Evolutionary conservation across 1,140 invertebrate species (phyloP).

Genomic region (Campoletis sonorensis): DNA sequence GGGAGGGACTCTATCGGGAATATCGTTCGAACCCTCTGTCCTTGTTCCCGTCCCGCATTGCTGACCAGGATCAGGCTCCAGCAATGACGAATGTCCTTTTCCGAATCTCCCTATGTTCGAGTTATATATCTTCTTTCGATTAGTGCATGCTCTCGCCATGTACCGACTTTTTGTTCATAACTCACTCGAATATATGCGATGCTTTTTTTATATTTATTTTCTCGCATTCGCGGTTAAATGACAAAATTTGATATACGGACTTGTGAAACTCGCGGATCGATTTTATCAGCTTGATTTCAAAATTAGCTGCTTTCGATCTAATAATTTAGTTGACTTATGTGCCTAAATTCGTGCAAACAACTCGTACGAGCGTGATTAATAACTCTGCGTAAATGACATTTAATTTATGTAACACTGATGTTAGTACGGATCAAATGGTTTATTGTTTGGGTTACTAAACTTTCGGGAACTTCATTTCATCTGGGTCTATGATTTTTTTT

Average conservation of each 20-base stretch:
- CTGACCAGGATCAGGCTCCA: constrained; percentile 53
- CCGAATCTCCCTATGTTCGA: not conserved
- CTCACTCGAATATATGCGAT: not conserved
- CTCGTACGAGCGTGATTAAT: too few relatives aligned
- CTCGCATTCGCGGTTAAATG: too few relatives aligned
- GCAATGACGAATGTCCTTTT: constrained; percentile 66
- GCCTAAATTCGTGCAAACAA: too few relatives aligned
- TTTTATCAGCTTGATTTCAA: too few relatives aligned
- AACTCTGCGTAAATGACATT: too few relatives aligned
- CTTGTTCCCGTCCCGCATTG: constrained; percentile 21
- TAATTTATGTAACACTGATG: too few relatives aligned
- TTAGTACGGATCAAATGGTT: too few relatives aligned
- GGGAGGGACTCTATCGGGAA: constrained; percentile 35
- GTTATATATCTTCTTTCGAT: not conserved
- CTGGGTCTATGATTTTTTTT: not conserved
- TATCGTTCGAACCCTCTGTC: constrained; percentile 11
- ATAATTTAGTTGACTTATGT: too few relatives aligned
- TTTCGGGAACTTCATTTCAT: not conserved
- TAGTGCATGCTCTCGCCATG: not conserved
- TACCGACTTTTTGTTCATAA: not conserved
- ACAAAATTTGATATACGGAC: too few relatives aligned
- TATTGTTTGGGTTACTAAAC: not conserved
- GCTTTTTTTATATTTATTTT: too few relatives aligned
- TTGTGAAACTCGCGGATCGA: too few relatives aligned
- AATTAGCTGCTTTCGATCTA: too few relatives aligned